Percentiles rank a stretch among this genome's conserved stretches.
phyloP scores from a whole-genome alignment of 2,797 vertebrate genomes.

The Pangasius macronema region DNA sequence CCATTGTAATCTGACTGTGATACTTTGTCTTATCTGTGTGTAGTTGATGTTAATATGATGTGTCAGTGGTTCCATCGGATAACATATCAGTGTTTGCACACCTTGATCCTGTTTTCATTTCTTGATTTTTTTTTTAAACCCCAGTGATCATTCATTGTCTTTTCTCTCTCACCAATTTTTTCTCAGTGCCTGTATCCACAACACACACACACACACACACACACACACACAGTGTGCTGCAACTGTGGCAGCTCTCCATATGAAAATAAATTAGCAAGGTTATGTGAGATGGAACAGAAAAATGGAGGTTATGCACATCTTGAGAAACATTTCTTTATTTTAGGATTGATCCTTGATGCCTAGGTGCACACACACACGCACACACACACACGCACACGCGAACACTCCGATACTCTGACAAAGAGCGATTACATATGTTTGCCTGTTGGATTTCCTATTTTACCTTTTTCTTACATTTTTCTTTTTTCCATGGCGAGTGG shows the following conservation, averaged over 20 bases:
- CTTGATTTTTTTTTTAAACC: slow-evolving; percentile 64
- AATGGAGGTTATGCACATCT: not conserved
- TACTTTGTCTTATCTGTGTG: slow-evolving; percentile 19
- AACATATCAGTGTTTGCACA: slow-evolving; percentile 54
- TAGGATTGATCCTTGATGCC: not conserved
- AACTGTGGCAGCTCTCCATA: not conserved
- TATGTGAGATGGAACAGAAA: not conserved
- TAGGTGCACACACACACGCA: not conserved
- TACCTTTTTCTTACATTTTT: not conserved
- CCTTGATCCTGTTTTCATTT: slow-evolving; percentile 66
- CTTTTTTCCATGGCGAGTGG: not conserved
- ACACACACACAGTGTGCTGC: not conserved
- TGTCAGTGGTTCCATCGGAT: slow-evolving; percentile 30
- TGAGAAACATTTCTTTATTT: not conserved
- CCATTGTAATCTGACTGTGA: slow-evolving; percentile 22
- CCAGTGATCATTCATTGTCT: slow-evolving; percentile 63
- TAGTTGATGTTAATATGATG: slow-evolving; percentile 22
- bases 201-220: not conserved
- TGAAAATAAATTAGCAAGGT: not conserved
- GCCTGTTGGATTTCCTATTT: not conserved
- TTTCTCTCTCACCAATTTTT: slow-evolving; percentile 13
- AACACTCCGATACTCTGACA: not conserved
- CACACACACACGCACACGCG: not conserved
- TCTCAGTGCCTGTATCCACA: not conserved
- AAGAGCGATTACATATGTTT: not conserved